Conservation (phyloP, 2,113 vertebrate species). For the Aegithalos caudatus region DNA sequence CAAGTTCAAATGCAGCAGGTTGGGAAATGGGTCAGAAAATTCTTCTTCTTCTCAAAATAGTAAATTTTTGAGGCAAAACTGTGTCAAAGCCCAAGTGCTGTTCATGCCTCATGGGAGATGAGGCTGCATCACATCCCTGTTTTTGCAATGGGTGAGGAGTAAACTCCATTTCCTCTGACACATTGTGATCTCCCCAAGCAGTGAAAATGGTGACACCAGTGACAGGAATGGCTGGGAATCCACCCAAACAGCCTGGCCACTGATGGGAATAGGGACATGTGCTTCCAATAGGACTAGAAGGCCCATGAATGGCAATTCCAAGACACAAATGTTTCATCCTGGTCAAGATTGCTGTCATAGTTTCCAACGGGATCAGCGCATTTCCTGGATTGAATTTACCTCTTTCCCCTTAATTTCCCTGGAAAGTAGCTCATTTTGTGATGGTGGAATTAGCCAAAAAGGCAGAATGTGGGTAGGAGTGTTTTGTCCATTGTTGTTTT, state of each 20-base stretch:
- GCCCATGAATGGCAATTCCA: not conserved
- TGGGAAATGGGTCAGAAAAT: not conserved
- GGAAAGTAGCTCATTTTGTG: not conserved
- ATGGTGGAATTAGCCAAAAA: not conserved
- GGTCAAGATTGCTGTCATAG: not conserved
- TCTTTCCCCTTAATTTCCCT: not conserved
- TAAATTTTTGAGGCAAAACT: not conserved
- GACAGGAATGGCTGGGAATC: not conserved
- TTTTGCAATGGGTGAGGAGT: not conserved
- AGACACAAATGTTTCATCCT: not conserved
- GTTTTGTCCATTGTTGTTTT: not conserved
- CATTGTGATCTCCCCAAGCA: not conserved
- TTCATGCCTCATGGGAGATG: not conserved
- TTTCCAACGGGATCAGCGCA: not conserved
- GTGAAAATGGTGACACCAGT: not conserved
- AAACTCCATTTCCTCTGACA: not conserved
- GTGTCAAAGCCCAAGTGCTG: not conserved
- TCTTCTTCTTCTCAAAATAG: not conserved
- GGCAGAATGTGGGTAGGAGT: not conserved
- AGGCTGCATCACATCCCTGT: not conserved
- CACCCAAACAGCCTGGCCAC: not conserved
- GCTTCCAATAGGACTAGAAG: not conserved
- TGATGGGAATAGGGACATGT: not conserved
- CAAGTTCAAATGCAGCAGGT: not conserved
- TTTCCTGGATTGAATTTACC: not conserved